Conservation (phyloP, 2,113 vertebrate genomes). For the Melanostigma gelatinosum region DNA sequence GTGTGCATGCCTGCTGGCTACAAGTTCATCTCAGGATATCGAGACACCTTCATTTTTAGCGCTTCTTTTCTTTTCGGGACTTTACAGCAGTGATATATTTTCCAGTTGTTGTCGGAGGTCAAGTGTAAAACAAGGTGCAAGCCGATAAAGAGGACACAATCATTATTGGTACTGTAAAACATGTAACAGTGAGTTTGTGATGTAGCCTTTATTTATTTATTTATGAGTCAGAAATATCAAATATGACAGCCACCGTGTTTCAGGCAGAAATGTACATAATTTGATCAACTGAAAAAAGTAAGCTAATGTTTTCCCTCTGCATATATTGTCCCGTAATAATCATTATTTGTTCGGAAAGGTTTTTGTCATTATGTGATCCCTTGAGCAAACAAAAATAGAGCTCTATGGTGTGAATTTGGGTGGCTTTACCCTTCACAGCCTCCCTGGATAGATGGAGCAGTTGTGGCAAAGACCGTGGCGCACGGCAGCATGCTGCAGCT, state of each 20-base stretch:
- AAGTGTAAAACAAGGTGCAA: background rate
- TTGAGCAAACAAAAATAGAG: background rate
- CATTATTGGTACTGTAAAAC: background rate
- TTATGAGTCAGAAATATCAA: background rate
- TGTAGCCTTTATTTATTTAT: background rate
- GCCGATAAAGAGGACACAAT: background rate
- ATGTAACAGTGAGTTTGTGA: background rate
- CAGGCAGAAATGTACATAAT: background rate
- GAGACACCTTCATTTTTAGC: conserved; percentile 12
- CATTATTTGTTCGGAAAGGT: background rate
- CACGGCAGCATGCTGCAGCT: conserved; percentile 63
- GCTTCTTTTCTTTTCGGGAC: conserved; percentile 8
- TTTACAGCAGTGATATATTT: conserved; percentile 3
- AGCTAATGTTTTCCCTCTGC: background rate
- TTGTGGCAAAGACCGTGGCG: conserved; percentile 62
- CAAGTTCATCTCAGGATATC: conserved; percentile 58
- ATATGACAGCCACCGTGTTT: background rate
- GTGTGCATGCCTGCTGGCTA: conserved; percentile 35
- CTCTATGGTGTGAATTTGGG: background rate
- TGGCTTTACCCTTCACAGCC: conserved; percentile 12
- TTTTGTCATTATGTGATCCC: background rate
- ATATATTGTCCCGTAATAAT: background rate
- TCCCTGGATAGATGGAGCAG: conserved; percentile 55
- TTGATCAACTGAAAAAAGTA: background rate
- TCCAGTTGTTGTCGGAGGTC: background rate